A percentile compares a stretch with the other conserved stretches of the same genome.
Conservation (phyloP, 2,113 vertebrate genomes). For the Ageneiosus marmoratus region DNA sequence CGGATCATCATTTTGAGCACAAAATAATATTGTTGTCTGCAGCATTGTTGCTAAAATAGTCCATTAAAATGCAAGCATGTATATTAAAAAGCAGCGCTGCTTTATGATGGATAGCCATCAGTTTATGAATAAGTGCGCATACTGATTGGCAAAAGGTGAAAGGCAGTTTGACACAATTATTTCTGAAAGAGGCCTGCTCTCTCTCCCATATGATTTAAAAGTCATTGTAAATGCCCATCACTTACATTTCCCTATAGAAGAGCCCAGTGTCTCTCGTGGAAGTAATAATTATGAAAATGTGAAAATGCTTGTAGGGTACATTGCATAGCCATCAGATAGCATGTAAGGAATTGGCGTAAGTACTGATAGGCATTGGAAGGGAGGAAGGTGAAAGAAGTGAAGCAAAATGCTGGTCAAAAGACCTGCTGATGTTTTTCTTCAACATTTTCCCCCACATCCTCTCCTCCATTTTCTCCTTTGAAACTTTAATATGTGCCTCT, state of each 20-base stretch:
- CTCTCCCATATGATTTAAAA: slow-evolving; percentile 71
- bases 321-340: slow-evolving; percentile 66
- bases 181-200: slow-evolving; percentile 73
- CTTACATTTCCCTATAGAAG: slow-evolving; percentile 74
- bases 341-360: slow-evolving; percentile 55
- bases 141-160: slow-evolving; percentile 81
- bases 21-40: slow-evolving; percentile 74
- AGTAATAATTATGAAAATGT: slow-evolving; percentile 82
- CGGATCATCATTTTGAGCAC: slow-evolving; percentile 66
- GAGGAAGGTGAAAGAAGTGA: slow-evolving; percentile 59
- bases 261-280: slow-evolving; percentile 72
- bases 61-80: slow-evolving; percentile 80
- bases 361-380: slow-evolving; percentile 70
- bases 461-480: slow-evolving; percentile 1
- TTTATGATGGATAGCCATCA: slow-evolving; percentile 72
- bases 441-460: slow-evolving; percentile 15
- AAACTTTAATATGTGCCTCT: slow-evolving; percentile 25
- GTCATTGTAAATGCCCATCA: slow-evolving; percentile 78
- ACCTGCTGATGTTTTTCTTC: slow-evolving; percentile 38
- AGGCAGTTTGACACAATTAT: slow-evolving; percentile 80
- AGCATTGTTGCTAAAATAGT: slow-evolving; percentile 75
- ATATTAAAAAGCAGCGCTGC: slow-evolving; percentile 77
- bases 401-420: slow-evolving; percentile 56
- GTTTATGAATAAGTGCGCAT: slow-evolving; percentile 76
- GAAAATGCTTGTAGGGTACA: slow-evolving; percentile 60